phyloP scores from a whole-genome alignment of 64 coral and sea anemone species.

The Stichodactyla helianthus region DNA sequence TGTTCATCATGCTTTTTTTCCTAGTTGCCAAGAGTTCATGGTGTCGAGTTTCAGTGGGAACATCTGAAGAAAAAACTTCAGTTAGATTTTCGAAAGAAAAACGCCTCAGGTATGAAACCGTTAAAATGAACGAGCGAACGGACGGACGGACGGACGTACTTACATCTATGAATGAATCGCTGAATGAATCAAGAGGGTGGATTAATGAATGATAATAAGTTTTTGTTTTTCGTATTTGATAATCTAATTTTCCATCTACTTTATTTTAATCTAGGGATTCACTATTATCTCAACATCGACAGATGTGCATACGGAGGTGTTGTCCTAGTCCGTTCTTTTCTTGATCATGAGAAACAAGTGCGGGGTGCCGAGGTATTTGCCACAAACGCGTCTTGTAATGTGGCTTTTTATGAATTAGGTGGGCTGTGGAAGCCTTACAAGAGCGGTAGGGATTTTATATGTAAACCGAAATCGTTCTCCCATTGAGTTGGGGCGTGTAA shows the following conservation, averaged over 20 bases:
- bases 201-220: not conserved
- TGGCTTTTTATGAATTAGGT: not conserved
- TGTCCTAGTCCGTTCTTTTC: not conserved
- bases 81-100: slow-evolving; percentile 20
- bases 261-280: slow-evolving; percentile 20
- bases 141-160: too few relatives aligned
- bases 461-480: not conserved
- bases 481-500: not conserved
- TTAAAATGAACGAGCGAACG: too few relatives aligned
- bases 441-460: not conserved
- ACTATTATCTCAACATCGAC: slow-evolving; percentile 76
- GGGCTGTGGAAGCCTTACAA: not conserved
- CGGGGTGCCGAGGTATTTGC: slow-evolving; percentile 48
- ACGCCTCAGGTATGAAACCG: not conserved
- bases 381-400: slow-evolving; percentile 18
- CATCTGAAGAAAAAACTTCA: slow-evolving; percentile 48
- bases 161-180: too few relatives aligned
- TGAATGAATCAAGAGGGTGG: not conserved
- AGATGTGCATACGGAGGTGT: slow-evolving; percentile 73
- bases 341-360: slow-evolving; percentile 37
- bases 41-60: slow-evolving; percentile 69
- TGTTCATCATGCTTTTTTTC: not conserved
- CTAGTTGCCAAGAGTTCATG: slow-evolving; percentile 25
- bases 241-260: not conserved
- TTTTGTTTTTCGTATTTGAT: not conserved